Base-by-base conservation (phyloP, 2,888 invertebrate species). In the Stegana nigrithorax region DNA sequence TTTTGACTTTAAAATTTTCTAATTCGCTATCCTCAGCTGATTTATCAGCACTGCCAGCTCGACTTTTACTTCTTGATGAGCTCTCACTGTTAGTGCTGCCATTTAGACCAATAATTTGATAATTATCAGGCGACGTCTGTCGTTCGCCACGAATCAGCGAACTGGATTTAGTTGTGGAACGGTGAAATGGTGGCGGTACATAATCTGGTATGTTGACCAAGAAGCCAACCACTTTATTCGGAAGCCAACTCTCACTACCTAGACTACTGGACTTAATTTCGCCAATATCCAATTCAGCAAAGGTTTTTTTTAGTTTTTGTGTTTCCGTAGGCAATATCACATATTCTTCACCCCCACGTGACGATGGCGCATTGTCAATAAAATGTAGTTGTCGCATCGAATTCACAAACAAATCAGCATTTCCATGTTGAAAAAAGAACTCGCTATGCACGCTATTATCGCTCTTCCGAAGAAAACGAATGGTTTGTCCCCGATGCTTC, bases 391-490 rank as follows among this genome's bases (percentile, higher is more conserved):
- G 81, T 1, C 80, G 78, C 76, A 86, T 80, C 10, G 81, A 81
- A 4, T 79, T 73, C 14, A 86, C 76, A 65, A 86, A 86, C 60
- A 90, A 89, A 74, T 93, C 93, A 0, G 94, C 94, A 73, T 95
- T 95, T 0, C 93, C 94, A 71, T 93, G 91, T 82, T 94, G 94
- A 86, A 97, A 96, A 81, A 93, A 92, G 81, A 97, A 93, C 4
- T 93, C 91, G 67, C 92, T 82, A 64, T 86, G 84, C 4, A 82
- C 55, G 1, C 55, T 91, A 89, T 91, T 90, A 47, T 81, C 84
- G 1, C 65, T 64, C 68, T 90, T 91, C 69, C 91, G 90, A 71
- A 91, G 89, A 69, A 95, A 89, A 36, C 89, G 88, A 55, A 91
- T 83, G 29, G 87, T 87, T 59, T 89, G 88, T 1, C 87, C 87